Base-by-base conservation (phyloP, 2,797 vertebrate species). In the Alauda arvensis region DNA sequence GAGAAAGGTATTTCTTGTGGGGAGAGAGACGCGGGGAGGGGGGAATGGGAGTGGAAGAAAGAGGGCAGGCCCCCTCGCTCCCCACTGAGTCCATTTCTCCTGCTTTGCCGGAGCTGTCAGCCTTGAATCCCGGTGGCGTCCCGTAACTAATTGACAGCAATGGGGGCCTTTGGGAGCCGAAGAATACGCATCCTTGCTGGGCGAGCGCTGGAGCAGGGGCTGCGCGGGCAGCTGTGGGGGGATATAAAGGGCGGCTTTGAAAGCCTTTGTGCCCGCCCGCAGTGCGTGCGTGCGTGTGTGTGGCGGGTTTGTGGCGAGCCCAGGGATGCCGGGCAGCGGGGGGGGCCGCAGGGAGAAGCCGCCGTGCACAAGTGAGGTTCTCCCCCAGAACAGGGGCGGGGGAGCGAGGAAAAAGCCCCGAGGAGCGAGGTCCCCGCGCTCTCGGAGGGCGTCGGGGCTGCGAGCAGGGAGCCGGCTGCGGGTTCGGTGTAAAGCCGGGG, bases 131-230 rank as follows among this genome's bases (percentile, higher is more conserved):
- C 97, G 94, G 98, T 96, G 98, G 98, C 98, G 98, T 98, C 98
- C 99, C 98, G 98, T 98, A 99, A 99, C 99, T 99, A 99, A 99
- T 99, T 99, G 98, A 98, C 98, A 98, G 98, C 98, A 99, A 99
- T 98, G 98, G 98, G 96, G 97, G 95, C 97, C 96, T 96, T 97
- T 97, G 96, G 97, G 95, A 97, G 96, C 88, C 78, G 93, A 96
- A 97, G 96, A 97, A 97, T 97, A 96, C 96, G 88, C 72, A 81
- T 94, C 98, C 97, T 98, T 98, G 98, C 98, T 96, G 98, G 97
- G 96, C 97, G 96, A 98, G 98, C 98, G 97, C 94, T 96, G 97
- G 96, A 96, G 96, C 95, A 95, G 96, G 95, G 90, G 91, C 90
- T 92, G 91, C 87, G 85, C 95, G 81, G 96, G 92, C 96, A 96